Percentiles rank a stretch among this genome's conserved stretches.
phyloP scores from a whole-genome alignment of 2,797 vertebrate genomes.

The Hemitrygon akajei region DNA sequence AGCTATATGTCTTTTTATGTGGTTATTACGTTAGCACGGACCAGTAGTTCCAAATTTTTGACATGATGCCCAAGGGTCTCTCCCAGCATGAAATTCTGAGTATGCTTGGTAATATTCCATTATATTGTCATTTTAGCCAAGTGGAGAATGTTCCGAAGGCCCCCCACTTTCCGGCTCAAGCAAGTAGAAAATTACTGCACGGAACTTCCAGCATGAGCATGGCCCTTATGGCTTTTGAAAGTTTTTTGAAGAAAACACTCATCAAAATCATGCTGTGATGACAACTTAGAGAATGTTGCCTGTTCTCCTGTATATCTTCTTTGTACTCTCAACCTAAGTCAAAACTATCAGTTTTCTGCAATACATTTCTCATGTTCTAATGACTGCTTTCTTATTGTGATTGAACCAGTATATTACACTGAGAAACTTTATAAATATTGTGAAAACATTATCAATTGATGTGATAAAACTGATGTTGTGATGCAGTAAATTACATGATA shows the following conservation, averaged over 20 bases:
- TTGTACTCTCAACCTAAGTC: background rate
- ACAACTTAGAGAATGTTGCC: background rate
- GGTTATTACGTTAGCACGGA: background rate
- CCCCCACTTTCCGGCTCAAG: background rate
- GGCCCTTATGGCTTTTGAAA: background rate
- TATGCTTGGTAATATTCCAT: slow-evolving; percentile 19
- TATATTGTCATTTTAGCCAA: slow-evolving; percentile 18
- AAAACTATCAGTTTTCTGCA: background rate
- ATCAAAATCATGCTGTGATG: slow-evolving; percentile 18
- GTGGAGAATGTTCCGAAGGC: slow-evolving; percentile 5
- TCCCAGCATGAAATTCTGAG: slow-evolving; percentile 29
- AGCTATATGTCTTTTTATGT: background rate
- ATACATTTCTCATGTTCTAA: background rate
- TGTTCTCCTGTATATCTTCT: background rate
- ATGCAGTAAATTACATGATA: background rate
- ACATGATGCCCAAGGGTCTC: background rate
- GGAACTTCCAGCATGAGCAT: background rate
- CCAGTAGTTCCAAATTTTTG: background rate
- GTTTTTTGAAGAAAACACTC: background rate
- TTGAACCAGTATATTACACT: background rate
- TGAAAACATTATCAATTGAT: background rate
- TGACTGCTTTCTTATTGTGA: background rate
- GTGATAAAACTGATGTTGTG: background rate
- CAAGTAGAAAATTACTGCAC: background rate
- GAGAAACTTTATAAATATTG: background rate